Conservation (phyloP, 92 coral and sea anemone genomes). For the Montipora capitata region DNA sequence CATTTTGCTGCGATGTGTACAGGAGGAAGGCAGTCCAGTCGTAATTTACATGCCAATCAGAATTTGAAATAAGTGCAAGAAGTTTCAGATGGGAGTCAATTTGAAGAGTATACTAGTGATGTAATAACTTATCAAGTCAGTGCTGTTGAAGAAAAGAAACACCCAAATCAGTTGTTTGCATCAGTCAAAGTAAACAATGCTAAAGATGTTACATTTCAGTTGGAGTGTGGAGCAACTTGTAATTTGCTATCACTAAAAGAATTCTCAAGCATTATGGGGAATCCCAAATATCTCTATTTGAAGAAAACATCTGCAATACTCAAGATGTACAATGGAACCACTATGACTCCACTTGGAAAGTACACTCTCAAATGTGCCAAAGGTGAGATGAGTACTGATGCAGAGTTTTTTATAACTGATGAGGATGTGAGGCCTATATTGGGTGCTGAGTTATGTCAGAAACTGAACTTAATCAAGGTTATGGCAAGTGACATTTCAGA, state of each 20-base stretch:
- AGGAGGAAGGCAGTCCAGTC: no score
- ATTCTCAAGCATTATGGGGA: constrained; percentile 19
- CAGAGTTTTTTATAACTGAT: constrained; percentile 10
- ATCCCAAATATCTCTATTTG: constrained; percentile 22
- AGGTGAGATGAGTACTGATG: constrained; percentile 18
- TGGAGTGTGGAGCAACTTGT: constrained; percentile 31
- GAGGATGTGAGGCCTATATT: constrained; percentile 18
- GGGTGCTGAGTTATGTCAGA: constrained; percentile 17
- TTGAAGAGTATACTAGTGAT: no score
- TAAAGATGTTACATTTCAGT: not conserved
- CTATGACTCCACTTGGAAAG: constrained; percentile 23
- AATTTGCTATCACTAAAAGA: constrained; percentile 17
- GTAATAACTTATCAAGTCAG: no score
- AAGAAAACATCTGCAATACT: constrained; percentile 29
- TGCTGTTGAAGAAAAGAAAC: no score
- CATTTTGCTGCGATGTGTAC: no score
- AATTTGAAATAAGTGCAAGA: no score
- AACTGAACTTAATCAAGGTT: constrained; percentile 18
- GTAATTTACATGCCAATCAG: no score
- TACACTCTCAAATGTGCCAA: constrained; percentile 3
- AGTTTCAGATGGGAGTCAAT: no score
- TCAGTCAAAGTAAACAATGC: not conserved
- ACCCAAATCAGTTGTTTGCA: constrained; percentile 13
- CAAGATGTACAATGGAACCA: constrained; percentile 44
- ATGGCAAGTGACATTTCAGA: constrained; percentile 21